Base-by-base conservation (phyloP, 1,140 invertebrate genomes). In the Eumeta japonica region DNA sequence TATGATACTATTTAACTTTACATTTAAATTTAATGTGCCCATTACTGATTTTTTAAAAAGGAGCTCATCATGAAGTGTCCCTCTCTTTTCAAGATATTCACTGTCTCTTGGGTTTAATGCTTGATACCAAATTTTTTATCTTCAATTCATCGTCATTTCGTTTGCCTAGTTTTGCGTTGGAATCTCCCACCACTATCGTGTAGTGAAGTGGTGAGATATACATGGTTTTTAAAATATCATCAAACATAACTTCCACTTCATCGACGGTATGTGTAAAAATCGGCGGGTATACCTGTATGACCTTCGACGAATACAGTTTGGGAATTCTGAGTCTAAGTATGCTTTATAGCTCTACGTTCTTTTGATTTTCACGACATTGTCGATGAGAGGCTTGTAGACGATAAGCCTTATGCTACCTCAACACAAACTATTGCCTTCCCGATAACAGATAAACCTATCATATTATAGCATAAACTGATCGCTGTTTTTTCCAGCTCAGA, bases 271-370 rank as follows among this genome's bases (percentile, higher is more conserved):
- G 29, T 9, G 20, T 19, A 10, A 38, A 38, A 1, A 48, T 56
- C 3, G 44, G 48, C 2, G 51, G 44, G 28, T 54, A 54, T n/a
- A 54, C 35, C 38, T 57, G 51, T 42, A 54, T 44, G 12, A 53
- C 46, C 42, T 53, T 53, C n/a, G 50, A 10, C 3, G 39, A 43
- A 31, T 53, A 50, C n/a, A n/a, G n/a, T n/a, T n/a, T n/a, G n/a
- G n/a, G n/a, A n/a, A n/a, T n/a, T n/a, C n/a, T n/a, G n/a, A n/a
- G n/a, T n/a, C n/a, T n/a, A n/a, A n/a, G n/a, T n/a, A n/a, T n/a
- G n/a, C n/a, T n/a, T n/a, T n/a, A n/a, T n/a, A n/a, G n/a, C n/a
- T n/a, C n/a, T n/a, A n/a, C n/a, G n/a, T n/a, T n/a, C n/a, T n/a
- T n/a, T n/a, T n/a, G n/a, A n/a, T n/a, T n/a, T n/a, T n/a, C n/a